Evolutionary conservation across 2,888 invertebrate species (phyloP).

Genomic region (Beris chalybata): DNA sequence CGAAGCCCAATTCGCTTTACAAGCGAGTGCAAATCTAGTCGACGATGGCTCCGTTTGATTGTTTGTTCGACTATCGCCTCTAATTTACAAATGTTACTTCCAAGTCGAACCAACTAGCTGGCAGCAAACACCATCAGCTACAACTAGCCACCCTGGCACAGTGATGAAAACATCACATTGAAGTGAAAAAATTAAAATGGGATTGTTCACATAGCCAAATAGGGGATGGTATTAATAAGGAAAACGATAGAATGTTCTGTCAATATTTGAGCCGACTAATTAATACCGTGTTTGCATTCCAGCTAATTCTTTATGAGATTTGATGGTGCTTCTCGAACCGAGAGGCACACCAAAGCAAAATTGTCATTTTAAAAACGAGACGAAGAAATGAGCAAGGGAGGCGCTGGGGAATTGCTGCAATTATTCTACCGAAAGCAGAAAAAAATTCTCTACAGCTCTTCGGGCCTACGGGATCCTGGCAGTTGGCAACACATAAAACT

Average conservation of each 20-base stretch:
- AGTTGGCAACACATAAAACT: too few species aligned
- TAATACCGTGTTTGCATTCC: slow-evolving; percentile 35
- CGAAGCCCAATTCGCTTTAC: background rate
- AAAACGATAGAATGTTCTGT: slow-evolving; percentile 19
- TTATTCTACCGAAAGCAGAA: too few species aligned
- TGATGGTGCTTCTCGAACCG: background rate
- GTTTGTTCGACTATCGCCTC: slow-evolving; percentile 7
- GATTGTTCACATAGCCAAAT: background rate
- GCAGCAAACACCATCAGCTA: too few species aligned
- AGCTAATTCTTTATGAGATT: slow-evolving; percentile 30
- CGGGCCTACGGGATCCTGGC: too few species aligned
- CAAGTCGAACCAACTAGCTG: background rate
- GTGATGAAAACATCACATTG: background rate
- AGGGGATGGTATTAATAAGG: background rate
- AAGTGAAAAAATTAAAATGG: background rate
- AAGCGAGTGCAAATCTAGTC: background rate
- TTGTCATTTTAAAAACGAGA: too few species aligned
- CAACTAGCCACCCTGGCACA: too few species aligned
- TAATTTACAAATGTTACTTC: background rate
- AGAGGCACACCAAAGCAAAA: too few species aligned
- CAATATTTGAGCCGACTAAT: slow-evolving; percentile 36
- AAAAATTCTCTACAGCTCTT: too few species aligned
- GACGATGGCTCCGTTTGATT: background rate
- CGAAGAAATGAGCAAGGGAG: too few species aligned
- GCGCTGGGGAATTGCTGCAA: too few species aligned